Evolutionary conservation across 2,113 vertebrate genomes (phyloP).

Genomic region (Sakesphorus luctuosus): DNA sequence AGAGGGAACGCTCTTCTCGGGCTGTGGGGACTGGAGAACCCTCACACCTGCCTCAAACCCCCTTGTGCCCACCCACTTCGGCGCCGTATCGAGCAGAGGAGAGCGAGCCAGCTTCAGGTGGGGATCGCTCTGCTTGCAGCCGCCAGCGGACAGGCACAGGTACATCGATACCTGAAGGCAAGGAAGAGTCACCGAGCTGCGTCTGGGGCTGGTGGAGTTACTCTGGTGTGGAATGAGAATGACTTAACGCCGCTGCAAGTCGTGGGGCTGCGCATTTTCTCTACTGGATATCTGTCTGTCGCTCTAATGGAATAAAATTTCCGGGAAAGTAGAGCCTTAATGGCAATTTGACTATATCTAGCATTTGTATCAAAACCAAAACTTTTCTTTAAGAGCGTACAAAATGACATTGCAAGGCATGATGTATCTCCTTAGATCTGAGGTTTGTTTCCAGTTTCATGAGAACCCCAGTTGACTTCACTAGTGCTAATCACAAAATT

Average conservation of each 20-base stretch:
- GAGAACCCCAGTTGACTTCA: not conserved
- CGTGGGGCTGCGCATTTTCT: fast-evolving
- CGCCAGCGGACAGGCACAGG: fast-evolving
- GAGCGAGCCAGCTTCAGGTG: not conserved
- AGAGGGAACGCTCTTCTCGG: too few relatives aligned
- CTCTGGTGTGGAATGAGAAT: fast-evolving
- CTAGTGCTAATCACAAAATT: not conserved
- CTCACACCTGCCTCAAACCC: not conserved
- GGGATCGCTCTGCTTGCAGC: not conserved
- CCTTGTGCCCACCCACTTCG: fast-evolving
- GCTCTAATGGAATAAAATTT: not conserved
- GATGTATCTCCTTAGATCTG: not conserved
- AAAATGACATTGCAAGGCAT: not conserved
- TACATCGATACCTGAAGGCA: fast-evolving
- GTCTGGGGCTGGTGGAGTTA: not conserved
- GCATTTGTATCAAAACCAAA: fast-evolving
- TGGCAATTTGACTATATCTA: not conserved
- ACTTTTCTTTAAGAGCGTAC: not conserved
- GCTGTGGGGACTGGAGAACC: not conserved
- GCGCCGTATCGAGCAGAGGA: fast-evolving
- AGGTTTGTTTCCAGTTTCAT: not conserved
- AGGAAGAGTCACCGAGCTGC: fast-evolving
- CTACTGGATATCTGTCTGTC: fast-evolving
- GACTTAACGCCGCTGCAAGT: fast-evolving
- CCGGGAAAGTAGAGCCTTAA: not conserved